phyloP scores from a whole-genome alignment of 2,113 vertebrate genomes.

The Esox niger region DNA sequence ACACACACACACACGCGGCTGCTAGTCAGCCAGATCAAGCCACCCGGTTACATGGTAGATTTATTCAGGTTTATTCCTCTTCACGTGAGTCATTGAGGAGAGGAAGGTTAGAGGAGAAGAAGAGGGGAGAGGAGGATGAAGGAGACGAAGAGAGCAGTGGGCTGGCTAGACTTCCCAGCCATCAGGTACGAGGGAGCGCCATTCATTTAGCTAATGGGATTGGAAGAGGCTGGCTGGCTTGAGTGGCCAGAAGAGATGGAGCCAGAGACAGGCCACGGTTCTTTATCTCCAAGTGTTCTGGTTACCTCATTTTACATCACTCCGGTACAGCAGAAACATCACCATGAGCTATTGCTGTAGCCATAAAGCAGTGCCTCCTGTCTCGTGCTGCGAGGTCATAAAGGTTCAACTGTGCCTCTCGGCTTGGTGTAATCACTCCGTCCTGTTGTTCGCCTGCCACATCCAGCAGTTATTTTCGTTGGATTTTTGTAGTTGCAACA shows the following conservation, averaged over 20 bases:
- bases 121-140: not conserved
- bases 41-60: not conserved
- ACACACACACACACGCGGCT: not conserved
- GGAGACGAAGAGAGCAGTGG: not conserved
- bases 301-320: too few species aligned
- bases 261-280: too few species aligned
- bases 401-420: too few species aligned
- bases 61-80: not conserved
- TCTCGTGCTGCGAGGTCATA: too few species aligned
- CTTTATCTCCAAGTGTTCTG: too few species aligned
- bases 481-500: slow-evolving; percentile 29
- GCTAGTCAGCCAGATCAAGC: not conserved
- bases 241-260: not conserved
- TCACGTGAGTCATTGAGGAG: not conserved
- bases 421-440: too few species aligned
- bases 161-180: slow-evolving; percentile 1
- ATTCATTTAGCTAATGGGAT: slow-evolving; percentile 34
- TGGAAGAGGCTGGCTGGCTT: slow-evolving; percentile 11
- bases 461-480: too few species aligned
- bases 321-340: too few species aligned
- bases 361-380: too few species aligned
- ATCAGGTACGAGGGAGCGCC: slow-evolving; percentile 33
- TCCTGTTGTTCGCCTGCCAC: too few species aligned
- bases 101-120: not conserved
- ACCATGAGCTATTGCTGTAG: too few species aligned